A percentile compares a stretch with the other conserved stretches of the same genome.
Conservation (phyloP, 2,797 vertebrate species). For the Girardinus metallicus region DNA sequence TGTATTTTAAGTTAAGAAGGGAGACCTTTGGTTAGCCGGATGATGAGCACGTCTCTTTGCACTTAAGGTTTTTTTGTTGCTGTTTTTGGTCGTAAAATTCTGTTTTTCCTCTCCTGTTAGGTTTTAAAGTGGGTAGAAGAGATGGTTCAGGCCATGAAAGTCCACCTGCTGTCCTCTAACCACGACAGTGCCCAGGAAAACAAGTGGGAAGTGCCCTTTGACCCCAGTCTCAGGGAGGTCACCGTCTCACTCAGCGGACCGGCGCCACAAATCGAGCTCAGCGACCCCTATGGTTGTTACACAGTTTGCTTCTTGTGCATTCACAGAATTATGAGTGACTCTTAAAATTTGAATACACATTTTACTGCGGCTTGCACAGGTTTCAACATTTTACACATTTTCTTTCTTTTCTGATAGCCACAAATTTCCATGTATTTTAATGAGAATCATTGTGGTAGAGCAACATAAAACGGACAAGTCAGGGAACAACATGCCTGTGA, state of each 20-base stretch:
- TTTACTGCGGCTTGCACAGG: background rate
- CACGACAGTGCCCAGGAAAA: constrained; percentile 87
- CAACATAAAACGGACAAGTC: background rate
- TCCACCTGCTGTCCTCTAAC: constrained; percentile 92
- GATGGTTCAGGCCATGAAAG: constrained; percentile 91
- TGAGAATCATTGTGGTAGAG: background rate
- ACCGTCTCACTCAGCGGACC: constrained; percentile 94
- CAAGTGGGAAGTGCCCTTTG: constrained; percentile 89
- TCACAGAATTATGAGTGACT: background rate
- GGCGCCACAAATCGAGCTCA: constrained; percentile 86
- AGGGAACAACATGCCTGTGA: background rate
- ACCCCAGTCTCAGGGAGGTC: constrained; percentile 93
- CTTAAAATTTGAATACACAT: background rate
- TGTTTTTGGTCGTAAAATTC: constrained; percentile 3
- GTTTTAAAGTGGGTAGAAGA: constrained; percentile 97
- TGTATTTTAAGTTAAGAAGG: constrained; percentile 20
- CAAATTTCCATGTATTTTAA: background rate
- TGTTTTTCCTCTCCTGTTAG: constrained; percentile 68
- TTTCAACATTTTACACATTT: background rate
- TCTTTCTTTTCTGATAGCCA: background rate
- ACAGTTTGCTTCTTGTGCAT: background rate
- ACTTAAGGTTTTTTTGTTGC: constrained; percentile 1
- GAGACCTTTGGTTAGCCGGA: constrained; percentile 22
- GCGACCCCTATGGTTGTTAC: constrained; percentile 86
- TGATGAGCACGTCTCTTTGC: constrained; percentile 2